phyloP scores from a whole-genome alignment of 1,140 invertebrate genomes.

The Hycleus cichorii region DNA sequence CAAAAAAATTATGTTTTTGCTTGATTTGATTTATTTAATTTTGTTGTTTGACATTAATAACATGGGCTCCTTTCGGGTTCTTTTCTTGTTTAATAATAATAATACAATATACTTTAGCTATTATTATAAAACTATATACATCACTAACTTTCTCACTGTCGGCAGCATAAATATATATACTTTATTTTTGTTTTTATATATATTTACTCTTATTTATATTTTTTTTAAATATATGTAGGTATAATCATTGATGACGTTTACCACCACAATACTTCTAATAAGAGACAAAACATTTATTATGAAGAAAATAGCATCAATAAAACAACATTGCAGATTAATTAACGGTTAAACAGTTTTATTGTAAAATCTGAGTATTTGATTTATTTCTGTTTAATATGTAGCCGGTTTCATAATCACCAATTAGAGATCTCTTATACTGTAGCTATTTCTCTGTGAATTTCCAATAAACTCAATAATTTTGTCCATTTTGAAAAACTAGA shows the following conservation, averaged over 20 bases:
- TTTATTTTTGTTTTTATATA: neutral
- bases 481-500: neutral
- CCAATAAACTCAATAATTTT: neutral
- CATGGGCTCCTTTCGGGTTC: no score
- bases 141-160: conserved; percentile 27
- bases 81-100: conserved; percentile 15
- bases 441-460: no score
- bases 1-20: conserved; percentile 18
- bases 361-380: conserved; percentile 21
- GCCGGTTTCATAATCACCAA: conserved; percentile 1
- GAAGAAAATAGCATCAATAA: conserved; percentile 20
- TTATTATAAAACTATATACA: conserved; percentile 37
- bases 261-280: conserved; percentile 16
- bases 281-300: conserved; percentile 23
- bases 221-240: neutral
- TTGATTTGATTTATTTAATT: conserved; percentile 12
- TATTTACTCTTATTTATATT: no score
- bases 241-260: conserved; percentile 12
- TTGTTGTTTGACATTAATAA: no score
- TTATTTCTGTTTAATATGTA: neutral
- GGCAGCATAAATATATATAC: conserved; percentile 4
- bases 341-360: neutral
- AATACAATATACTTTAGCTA: conserved; percentile 23
- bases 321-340: conserved; percentile 13
- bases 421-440: neutral